phyloP scores from a whole-genome alignment of 1,140 invertebrate species.

The Cephus cinctus region DNA sequence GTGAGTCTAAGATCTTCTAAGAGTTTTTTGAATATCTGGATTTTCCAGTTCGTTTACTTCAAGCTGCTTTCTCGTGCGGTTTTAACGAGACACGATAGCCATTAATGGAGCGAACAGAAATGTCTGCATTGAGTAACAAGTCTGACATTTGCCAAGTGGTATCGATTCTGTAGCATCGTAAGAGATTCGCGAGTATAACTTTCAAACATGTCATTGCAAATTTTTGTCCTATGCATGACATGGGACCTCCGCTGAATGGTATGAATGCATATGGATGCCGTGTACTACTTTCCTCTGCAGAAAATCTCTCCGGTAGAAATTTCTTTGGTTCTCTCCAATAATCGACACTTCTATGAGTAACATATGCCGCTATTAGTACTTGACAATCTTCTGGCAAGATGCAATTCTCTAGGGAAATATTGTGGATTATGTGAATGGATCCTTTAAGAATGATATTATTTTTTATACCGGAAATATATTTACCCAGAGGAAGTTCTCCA shows the following conservation, averaged over 20 bases:
- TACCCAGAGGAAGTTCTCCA: slow-evolving; percentile 13
- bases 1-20: neutral
- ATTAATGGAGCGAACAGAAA: slow-evolving; percentile 12
- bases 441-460: neutral
- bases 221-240: slow-evolving; percentile 53
- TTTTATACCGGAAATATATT: neutral
- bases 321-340: slow-evolving; percentile 58
- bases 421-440: neutral
- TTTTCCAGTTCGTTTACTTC: neutral
- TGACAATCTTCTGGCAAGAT: slow-evolving; percentile 11
- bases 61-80: neutral
- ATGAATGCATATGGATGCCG: slow-evolving; percentile 48
- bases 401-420: neutral
- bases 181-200: slow-evolving; percentile 10
- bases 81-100: slow-evolving; percentile 12
- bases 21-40: neutral
- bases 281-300: slow-evolving; percentile 42
- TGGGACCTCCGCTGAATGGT: slow-evolving; percentile 57
- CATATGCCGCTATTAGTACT: slow-evolving; percentile 10
- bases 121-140: slow-evolving; percentile 14
- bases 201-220: slow-evolving; percentile 18
- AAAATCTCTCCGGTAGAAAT: slow-evolving; percentile 62
- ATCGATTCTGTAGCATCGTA: slow-evolving; percentile 6
- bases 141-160: neutral
- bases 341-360: slow-evolving; percentile 51